These are phyloP conservation scores for Trissoscelio sp. DNA, from an alignment of 2,888 invertebrate genomes.

Conservation along the genomic window DNA sequence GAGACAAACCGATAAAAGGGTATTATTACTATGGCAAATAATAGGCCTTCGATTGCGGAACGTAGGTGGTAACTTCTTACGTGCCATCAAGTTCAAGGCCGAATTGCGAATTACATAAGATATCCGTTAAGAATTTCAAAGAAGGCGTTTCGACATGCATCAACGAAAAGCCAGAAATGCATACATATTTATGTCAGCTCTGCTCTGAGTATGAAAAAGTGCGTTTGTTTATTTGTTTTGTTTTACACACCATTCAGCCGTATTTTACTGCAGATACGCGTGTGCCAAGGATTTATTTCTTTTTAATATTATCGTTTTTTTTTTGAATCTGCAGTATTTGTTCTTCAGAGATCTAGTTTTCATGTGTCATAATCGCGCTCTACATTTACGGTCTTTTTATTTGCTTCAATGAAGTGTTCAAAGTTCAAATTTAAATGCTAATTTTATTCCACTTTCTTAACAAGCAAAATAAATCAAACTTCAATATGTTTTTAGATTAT, in stretches of 20 bases:
- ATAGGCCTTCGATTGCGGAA: slow-evolving; percentile 15
- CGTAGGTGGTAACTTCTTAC: slow-evolving; percentile 29
- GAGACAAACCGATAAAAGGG: slow-evolving; percentile 39
- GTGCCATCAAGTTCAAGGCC: slow-evolving; percentile 40
- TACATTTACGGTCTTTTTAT: not conserved
- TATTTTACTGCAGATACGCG: not conserved
- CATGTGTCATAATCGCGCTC: not conserved
- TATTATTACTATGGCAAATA: slow-evolving; percentile 31
- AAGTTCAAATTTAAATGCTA: too few species aligned
- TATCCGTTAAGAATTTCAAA: slow-evolving; percentile 14
- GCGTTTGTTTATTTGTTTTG: too few species aligned
- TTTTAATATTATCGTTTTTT: not conserved
- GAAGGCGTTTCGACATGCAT: slow-evolving; percentile 10
- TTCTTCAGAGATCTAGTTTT: slow-evolving; percentile 1
- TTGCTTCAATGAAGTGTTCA: too few species aligned
- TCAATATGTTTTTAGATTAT: too few species aligned
- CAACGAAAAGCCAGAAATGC: slow-evolving; percentile 5
- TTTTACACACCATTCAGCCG: not conserved
- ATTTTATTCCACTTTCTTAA: too few species aligned
- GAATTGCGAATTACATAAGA: slow-evolving; percentile 32
- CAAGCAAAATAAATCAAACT: too few species aligned
- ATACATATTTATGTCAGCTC: slow-evolving; percentile 11
- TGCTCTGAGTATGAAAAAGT: not conserved
- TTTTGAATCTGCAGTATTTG: not conserved
- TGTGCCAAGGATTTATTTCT: slow-evolving; percentile 23